Evolutionary conservation across 1,140 invertebrate species (phyloP), one percentile per base, ranked within the genome.

Genomic region (Drosophila willistoni): DNA sequence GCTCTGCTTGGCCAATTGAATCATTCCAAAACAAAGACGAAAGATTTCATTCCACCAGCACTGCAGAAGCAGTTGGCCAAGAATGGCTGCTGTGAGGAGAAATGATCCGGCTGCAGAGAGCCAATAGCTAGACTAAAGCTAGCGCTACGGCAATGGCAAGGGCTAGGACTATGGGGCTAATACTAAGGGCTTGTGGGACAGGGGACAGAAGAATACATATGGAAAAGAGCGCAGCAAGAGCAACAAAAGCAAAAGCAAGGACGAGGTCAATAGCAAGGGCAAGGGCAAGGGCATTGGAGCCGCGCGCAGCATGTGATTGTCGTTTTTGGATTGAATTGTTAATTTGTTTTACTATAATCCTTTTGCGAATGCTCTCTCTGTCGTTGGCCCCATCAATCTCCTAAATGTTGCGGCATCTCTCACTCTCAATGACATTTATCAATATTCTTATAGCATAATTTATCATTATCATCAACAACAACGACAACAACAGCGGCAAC

Each of bases 11-110:
- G 97, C 33, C 94, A 94, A 62, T 95, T 94, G 81, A 94, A 94
- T 61, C 95, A 94, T 68, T 95, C 95, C 62, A 97, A 96, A 79
- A 97, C 95, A 55, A 97, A 96, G 70, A 97, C 96, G 69, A 95
- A 95, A 91, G 96, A 97, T 92, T 95, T 94, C 90, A 96, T 97
- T 93, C 96, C 96, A 71, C 77, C 87, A 25, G 91, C 91, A 0
- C 70, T 92, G 64, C 90, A 91, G 59, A 92, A 92, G 70, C 90
- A 92, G 72, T 74, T 92, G 68, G 84, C 80, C 59, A 79, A 86
- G 74, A 91, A 77, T 57, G 85, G 85, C 56, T 92, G 91, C 70
- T 90, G 86, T 60, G 90, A 91, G 73, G 81, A 81, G 42, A 91
- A 91, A 91, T 91, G 90, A 91, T 90, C 73, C 79, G 76, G 82